These are phyloP conservation scores for Cecidostiba fungosa DNA, from an alignment of 2,888 invertebrate species.

Conservation along the genomic window DNA sequence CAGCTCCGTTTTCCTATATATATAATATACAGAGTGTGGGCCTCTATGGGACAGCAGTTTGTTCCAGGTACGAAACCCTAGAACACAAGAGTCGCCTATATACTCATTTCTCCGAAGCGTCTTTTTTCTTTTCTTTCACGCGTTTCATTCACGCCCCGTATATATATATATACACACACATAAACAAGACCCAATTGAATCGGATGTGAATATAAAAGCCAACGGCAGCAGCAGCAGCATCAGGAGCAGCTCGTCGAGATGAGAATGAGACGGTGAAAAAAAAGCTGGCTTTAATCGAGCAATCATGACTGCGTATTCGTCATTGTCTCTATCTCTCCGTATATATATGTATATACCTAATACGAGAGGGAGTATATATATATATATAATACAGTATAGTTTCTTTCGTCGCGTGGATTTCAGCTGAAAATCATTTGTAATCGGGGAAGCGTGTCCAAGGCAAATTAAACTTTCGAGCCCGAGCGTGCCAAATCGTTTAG, in stretches of 20 bases:
- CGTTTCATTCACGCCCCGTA: not conserved
- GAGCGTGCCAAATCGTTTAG: constrained; percentile 63
- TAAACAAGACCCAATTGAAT: constrained; percentile 32
- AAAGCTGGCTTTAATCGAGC: constrained; percentile 62
- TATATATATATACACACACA: not conserved
- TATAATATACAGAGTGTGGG: not conserved
- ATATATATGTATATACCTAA: not conserved
- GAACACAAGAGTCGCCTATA: constrained; percentile 16
- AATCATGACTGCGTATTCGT: constrained; percentile 66
- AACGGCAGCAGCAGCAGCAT: not conserved
- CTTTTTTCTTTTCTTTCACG: not conserved
- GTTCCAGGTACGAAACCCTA: constrained; percentile 59
- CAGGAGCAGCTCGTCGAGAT: not conserved
- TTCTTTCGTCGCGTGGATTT: constrained; percentile 25
- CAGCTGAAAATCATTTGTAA: constrained; percentile 61
- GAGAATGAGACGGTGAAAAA: not conserved
- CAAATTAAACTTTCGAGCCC: constrained; percentile 61
- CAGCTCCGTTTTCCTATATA: not conserved
- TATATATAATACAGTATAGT: too few relatives aligned
- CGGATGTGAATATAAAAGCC: constrained; percentile 9
- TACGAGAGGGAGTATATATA: too few relatives aligned
- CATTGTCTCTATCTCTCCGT: too few relatives aligned
- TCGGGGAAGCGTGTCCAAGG: constrained; percentile 61
- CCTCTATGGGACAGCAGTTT: not conserved
- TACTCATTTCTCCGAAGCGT: constrained; percentile 31